Conservation (phyloP, 2,888 invertebrate genomes). For the Sussaba pulchella region DNA sequence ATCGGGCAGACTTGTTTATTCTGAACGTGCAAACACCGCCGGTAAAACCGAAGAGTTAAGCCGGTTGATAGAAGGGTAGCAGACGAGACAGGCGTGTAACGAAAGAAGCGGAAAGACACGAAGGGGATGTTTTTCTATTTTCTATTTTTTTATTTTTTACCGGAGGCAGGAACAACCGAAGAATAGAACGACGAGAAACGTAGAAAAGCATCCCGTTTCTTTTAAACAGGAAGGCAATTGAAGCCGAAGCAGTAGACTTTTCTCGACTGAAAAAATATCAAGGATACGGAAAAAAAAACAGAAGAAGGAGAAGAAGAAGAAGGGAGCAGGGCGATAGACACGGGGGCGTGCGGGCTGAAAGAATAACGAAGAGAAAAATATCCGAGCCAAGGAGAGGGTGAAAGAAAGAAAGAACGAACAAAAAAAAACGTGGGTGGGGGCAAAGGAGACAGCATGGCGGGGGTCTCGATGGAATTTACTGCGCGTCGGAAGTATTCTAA, state of each 20-base stretch:
- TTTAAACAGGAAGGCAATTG: constrained; percentile 15
- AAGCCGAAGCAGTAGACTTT: constrained; percentile 50
- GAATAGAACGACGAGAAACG: constrained; percentile 21
- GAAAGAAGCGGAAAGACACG: not conserved
- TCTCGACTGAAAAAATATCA: constrained; percentile 60
- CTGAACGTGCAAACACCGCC: not conserved
- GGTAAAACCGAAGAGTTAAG: not conserved
- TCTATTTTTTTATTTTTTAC: constrained; percentile 5
- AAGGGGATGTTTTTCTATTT: not conserved
- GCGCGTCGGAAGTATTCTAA: constrained; percentile 80
- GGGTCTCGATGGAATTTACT: constrained; percentile 79
- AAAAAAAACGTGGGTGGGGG: constrained; percentile 43
- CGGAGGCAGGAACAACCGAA: constrained; percentile 33
- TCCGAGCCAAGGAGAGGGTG: constrained; percentile 26
- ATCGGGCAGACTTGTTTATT: not conserved
- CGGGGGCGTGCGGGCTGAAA: constrained; percentile 48
- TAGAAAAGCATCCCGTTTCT: constrained; percentile 14
- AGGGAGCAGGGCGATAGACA: constrained; percentile 61
- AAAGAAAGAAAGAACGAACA: too few species aligned
- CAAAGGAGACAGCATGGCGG: constrained; percentile 42
- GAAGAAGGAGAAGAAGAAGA: constrained; percentile 57
- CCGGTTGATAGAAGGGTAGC: not conserved
- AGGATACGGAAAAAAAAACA: constrained; percentile 54
- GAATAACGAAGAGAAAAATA: constrained; percentile 56
- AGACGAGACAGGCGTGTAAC: constrained; percentile 1